These are phyloP conservation scores for Geococcyx californianus DNA, from an alignment of 2,113 vertebrate species.

Conservation along the genomic window DNA sequence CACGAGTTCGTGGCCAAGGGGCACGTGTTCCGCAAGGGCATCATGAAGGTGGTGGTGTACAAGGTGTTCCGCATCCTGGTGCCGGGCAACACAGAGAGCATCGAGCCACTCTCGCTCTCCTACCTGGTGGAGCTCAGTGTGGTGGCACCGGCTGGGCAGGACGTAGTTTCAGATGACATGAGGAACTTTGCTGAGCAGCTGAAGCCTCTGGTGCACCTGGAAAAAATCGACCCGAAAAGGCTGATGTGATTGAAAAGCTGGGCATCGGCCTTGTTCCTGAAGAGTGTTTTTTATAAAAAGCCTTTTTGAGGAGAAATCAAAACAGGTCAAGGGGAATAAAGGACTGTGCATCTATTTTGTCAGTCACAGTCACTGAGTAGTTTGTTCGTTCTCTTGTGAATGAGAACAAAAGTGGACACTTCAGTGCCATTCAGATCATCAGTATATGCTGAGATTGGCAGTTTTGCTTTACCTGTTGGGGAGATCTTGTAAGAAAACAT, in stretches of 20 bases:
- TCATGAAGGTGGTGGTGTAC: slow-evolving; percentile 94
- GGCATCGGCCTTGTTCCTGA: background rate
- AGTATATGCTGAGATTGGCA: fast-evolving
- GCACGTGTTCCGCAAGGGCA: slow-evolving; percentile 92
- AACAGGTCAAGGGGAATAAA: background rate
- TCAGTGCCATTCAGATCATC: background rate
- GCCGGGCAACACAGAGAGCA: slow-evolving; percentile 93
- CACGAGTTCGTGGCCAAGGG: slow-evolving; percentile 95
- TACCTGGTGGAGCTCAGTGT: slow-evolving; percentile 84
- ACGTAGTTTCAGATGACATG: slow-evolving; percentile 91
- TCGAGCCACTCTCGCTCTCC: slow-evolving; percentile 90
- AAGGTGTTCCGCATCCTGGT: slow-evolving; percentile 92
- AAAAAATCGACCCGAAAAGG: slow-evolving; percentile 97
- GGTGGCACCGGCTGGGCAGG: slow-evolving; percentile 78
- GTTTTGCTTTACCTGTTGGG: background rate
- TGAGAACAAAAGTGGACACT: background rate
- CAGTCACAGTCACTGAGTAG: background rate
- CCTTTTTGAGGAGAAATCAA: background rate
- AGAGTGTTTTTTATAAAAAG: background rate
- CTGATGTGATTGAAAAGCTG: slow-evolving; percentile 70
- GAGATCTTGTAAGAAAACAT: background rate
- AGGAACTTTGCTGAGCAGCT: slow-evolving; percentile 95
- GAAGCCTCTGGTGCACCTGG: slow-evolving; percentile 93
- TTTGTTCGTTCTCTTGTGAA: background rate
- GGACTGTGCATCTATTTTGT: fast-evolving